Conservation (phyloP, 2,888 invertebrate genomes). For the Drosophila anomalata region DNA sequence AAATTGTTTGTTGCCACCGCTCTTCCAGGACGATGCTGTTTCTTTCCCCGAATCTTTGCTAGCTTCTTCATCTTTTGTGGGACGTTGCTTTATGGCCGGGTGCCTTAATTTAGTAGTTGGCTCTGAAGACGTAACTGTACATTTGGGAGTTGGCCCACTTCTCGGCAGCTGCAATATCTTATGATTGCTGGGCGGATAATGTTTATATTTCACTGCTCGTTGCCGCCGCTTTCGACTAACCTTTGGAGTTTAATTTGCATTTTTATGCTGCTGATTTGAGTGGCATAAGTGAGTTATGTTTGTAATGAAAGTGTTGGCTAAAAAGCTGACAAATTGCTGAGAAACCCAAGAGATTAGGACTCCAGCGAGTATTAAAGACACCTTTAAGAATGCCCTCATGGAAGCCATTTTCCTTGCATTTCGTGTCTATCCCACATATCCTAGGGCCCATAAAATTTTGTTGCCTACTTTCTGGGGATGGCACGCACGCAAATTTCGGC, state of each 20-base stretch:
- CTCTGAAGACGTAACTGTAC: constrained; percentile 59
- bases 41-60: constrained; percentile 5
- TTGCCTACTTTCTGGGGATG: constrained; percentile 54
- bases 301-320: constrained; percentile 10
- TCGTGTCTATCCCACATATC: constrained; percentile 60
- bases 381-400: not conserved
- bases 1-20: constrained; percentile 57
- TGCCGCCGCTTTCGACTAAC: constrained; percentile 20
- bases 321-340: constrained; percentile 20
- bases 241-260: constrained; percentile 67
- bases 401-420: constrained; percentile 23
- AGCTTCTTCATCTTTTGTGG: constrained; percentile 47
- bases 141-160: constrained; percentile 54
- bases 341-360: not conserved
- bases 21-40: not conserved
- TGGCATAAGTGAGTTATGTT: constrained; percentile 44
- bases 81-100: constrained; percentile 66
- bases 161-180: constrained; percentile 27
- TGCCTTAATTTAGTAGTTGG: constrained; percentile 74
- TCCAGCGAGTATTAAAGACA: not conserved
- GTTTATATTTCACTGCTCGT: constrained; percentile 34
- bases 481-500: constrained; percentile 39
- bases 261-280: constrained; percentile 50
- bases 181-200: constrained; percentile 42
- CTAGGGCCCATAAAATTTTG: constrained; percentile 67